These are phyloP conservation scores for Crocallis elinguaria DNA, from an alignment of 2,888 invertebrate genomes.

Conservation along the genomic window DNA sequence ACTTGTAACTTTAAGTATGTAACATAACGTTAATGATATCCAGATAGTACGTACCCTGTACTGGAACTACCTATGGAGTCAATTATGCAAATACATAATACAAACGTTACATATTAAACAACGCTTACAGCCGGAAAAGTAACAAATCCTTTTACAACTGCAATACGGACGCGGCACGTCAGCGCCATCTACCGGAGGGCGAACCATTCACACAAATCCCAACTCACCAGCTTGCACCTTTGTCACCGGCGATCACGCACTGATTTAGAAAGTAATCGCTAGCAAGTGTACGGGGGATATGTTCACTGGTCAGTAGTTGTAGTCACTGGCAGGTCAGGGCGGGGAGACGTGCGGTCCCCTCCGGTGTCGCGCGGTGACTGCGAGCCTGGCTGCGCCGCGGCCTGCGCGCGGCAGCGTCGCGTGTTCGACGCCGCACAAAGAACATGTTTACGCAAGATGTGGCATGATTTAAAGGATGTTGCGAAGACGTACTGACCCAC, in stretches of 20 bases:
- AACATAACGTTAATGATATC: not conserved
- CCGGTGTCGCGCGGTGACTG: slow-evolving; percentile 61
- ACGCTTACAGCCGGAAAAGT: slow-evolving; percentile 45
- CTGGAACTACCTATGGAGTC: not conserved
- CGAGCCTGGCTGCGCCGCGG: slow-evolving; percentile 44
- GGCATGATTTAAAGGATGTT: slow-evolving; percentile 1
- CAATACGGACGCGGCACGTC: slow-evolving; percentile 67
- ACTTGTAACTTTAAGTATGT: too few relatives aligned
- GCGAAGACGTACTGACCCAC: not conserved
- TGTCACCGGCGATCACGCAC: slow-evolving; percentile 11
- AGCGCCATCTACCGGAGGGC: slow-evolving; percentile 67
- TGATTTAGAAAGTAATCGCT: slow-evolving; percentile 14
- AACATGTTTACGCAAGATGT: slow-evolving; percentile 11
- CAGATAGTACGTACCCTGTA: not conserved
- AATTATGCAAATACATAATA: not conserved
- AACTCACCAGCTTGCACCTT: slow-evolving; percentile 33
- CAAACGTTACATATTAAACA: slow-evolving; percentile 53
- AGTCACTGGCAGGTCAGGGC: slow-evolving; percentile 15
- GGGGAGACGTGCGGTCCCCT: slow-evolving; percentile 47
- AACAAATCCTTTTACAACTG: slow-evolving; percentile 66
- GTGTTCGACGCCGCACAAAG: slow-evolving; percentile 18
- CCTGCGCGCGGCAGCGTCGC: slow-evolving; percentile 22
- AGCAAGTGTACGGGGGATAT: slow-evolving; percentile 33
- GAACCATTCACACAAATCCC: slow-evolving; percentile 6
- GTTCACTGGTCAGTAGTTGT: slow-evolving; percentile 33